Evolutionary conservation across 2,888 invertebrate genomes (phyloP), one percentile per base, ranked within the genome.

Genomic region (Elegia similella): DNA sequence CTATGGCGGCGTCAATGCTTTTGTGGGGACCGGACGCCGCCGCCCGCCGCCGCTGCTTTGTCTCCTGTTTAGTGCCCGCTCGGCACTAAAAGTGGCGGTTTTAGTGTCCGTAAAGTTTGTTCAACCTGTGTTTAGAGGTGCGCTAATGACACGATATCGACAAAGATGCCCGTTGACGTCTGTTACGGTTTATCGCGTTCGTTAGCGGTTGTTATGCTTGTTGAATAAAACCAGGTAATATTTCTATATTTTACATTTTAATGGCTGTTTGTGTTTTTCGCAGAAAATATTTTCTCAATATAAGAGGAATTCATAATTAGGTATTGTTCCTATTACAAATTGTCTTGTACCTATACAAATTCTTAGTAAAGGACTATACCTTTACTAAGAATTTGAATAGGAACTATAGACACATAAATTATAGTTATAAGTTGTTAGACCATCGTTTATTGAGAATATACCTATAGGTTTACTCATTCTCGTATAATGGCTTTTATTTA

Each of bases 1-100:
- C 80, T 88, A 79, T 82, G 86, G 79, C 87, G 83, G 79, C 73
- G 75, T 87, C 86, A 87, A 87, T 83, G 88, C 73, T 88, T 89
- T 91, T 89, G 89, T 90, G 82, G 84, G 68, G 77, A 78, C 86
- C 88, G 88, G 88, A 88, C 88, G 86, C 87, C 86, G 85, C 87
- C 78, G 79, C 81, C 83, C 82, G 83, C 77, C 82, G 82, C 76
- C 78, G 75, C 78, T 66, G 78, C 86, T 82, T 88, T 88, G 90
- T 88, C 86, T 85, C 82, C 84, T 88, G 83, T 86, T 88, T 88
- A 88, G 86, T 84, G 79, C 78, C 75, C 76, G 76, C 73, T 75
- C 73, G 68, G 69, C 76, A 80, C 84, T 86, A 78, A 84, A 88
- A 88, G 80, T 87, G 82, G 78, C 76, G 80, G 81, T 84, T 87